Evolutionary conservation across 2,888 invertebrate species (phyloP).

Genomic region (Drosophila trichaetosa): DNA sequence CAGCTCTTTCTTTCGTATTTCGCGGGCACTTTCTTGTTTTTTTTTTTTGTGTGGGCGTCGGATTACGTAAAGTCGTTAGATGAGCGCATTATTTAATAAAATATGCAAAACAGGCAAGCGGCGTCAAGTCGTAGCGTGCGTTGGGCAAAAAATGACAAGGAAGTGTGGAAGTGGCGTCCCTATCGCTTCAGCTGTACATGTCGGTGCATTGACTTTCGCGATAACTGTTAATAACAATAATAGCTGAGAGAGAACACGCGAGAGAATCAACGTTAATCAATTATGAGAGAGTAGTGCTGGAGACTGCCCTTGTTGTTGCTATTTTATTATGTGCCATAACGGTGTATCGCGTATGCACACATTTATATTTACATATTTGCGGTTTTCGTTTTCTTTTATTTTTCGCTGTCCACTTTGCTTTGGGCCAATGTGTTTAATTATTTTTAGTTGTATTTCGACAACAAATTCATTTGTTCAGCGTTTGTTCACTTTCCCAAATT

Average conservation of each 20-base stretch:
- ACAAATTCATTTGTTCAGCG: slow-evolving; percentile 19
- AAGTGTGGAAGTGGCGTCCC: slow-evolving; percentile 36
- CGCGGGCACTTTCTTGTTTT: slow-evolving; percentile 29
- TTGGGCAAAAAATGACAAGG: slow-evolving; percentile 34
- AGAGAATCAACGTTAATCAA: slow-evolving; percentile 12
- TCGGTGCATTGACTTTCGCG: slow-evolving; percentile 65
- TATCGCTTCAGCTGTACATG: slow-evolving; percentile 45
- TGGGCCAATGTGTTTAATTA: slow-evolving; percentile 44
- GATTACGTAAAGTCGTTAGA: slow-evolving; percentile 71
- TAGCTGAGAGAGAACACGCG: not conserved
- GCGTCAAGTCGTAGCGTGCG: slow-evolving; percentile 30
- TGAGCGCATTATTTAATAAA: slow-evolving; percentile 65
- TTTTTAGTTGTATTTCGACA: slow-evolving; percentile 38
- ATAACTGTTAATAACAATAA: slow-evolving; percentile 59
- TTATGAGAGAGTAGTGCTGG: slow-evolving; percentile 1
- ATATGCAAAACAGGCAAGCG: slow-evolving; percentile 64
- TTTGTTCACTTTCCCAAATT: slow-evolving; percentile 39
- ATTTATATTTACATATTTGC: slow-evolving; percentile 6
- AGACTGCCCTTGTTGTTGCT: slow-evolving; percentile 5
- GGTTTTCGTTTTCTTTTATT: slow-evolving; percentile 7
- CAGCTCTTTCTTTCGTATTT: slow-evolving; percentile 41
- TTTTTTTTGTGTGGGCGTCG: slow-evolving; percentile 18
- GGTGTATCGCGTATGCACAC: slow-evolving; percentile 28
- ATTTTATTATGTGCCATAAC: slow-evolving; percentile 22
- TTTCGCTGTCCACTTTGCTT: slow-evolving; percentile 15